Base-by-base conservation (phyloP, 2,888 invertebrate species). In the Ormyrus thymus region DNA sequence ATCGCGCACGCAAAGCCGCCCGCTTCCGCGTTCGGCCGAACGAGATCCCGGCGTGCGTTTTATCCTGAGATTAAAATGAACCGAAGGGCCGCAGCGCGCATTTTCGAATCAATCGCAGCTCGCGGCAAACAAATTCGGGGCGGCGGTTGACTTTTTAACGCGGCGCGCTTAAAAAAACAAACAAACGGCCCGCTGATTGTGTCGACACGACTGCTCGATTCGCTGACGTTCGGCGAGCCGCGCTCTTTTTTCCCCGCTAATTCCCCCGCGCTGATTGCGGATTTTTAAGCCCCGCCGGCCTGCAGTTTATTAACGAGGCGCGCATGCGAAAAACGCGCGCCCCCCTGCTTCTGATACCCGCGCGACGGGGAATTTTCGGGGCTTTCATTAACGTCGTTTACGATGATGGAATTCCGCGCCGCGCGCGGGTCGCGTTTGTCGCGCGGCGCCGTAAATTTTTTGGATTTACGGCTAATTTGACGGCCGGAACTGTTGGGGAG, bases 121-220 rank as follows among this genome's bases (percentile, higher is more conserved):
- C n/a, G 56, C 15, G n/a, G 51, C 43, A 50, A 50, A 69, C 55
- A 62, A 59, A 76, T 68, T 62, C 62, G 56, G 29, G 11, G 55
- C 7, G n/a, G 46, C 61, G 15, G 48, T 15, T 73, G 73, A 71
- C 70, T 69, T 76, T 78, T 78, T 78, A 73, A 78, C 70, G 45
- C 72, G 61, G 61, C 43, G 13, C 29, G 56, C 7, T 58, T 9
- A 61, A 50, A 64, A 72, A 72, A 48, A 56, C 71, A 65, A 59
- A 70, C 75, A 71, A 71, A 75, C 70, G 78, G 13, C 58, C 46
- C 10, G 70, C 71, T 79, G 79, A 79, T 79, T 79, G 79, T 78
- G 69, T 69, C 73, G 58, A 56, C 78, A 46, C 51, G 68, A 62
- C 48, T 13, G 77, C 65, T 29, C 77, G 71, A 77, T 80, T 80